phyloP scores from a whole-genome alignment of 2,797 vertebrate species.

The Astyanax mexicanus region DNA sequence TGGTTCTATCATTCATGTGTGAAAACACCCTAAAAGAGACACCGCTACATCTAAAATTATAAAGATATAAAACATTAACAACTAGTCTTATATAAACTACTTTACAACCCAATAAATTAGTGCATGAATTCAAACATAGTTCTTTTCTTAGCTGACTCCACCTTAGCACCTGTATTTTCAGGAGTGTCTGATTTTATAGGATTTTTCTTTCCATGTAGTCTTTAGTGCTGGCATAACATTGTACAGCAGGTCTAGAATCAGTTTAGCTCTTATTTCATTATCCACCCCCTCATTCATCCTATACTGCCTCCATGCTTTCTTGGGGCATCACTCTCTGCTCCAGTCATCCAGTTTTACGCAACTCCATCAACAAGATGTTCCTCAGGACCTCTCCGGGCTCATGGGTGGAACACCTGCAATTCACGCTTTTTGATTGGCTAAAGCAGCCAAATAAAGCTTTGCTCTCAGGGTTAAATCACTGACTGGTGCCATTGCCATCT shows the following conservation, averaged over 20 bases:
- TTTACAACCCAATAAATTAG: too few relatives aligned
- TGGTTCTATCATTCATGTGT: too few relatives aligned
- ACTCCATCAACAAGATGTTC: neutral
- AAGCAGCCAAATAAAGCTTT: slow-evolving; percentile 39
- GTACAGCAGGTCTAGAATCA: neutral
- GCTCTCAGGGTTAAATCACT: slow-evolving; percentile 49
- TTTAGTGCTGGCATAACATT: neutral
- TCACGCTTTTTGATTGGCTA: slow-evolving; percentile 26
- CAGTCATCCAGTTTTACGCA: neutral
- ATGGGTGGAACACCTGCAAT: neutral
- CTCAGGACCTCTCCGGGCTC: neutral
- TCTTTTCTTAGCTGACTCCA: neutral
- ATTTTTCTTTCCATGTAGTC: neutral
- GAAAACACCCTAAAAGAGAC: too few relatives aligned
- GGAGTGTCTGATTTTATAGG: neutral
- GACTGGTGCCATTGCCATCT: slow-evolving; percentile 30
- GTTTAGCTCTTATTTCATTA: neutral
- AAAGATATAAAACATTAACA: too few relatives aligned
- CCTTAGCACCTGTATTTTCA: neutral
- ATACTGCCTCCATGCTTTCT: neutral
- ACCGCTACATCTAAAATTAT: too few relatives aligned
- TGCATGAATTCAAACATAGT: too few relatives aligned
- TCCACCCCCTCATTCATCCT: neutral
- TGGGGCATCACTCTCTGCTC: neutral
- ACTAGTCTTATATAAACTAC: too few relatives aligned